Percentiles rank a stretch among this genome's conserved stretches.
Evolutionary conservation across 2,888 invertebrate species (phyloP).

Genomic region (Eucriotettix oculatus): DNA sequence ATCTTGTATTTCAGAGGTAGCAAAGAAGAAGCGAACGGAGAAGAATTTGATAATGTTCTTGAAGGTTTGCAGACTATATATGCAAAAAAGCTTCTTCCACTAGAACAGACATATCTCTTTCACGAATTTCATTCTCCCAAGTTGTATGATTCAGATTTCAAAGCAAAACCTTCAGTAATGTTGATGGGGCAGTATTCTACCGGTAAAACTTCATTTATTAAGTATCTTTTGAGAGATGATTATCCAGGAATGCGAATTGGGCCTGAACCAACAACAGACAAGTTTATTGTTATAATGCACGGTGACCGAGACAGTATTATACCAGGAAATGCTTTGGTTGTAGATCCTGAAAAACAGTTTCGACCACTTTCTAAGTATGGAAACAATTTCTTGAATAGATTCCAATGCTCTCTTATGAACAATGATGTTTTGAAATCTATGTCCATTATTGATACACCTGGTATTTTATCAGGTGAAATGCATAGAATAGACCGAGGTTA

Average conservation of each 20-base stretch:
- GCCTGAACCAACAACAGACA: conserved; percentile 47
- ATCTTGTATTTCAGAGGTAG: too few relatives aligned
- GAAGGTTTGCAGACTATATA: conserved; percentile 91
- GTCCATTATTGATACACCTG: conserved; percentile 46
- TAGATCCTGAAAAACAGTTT: conserved; percentile 45
- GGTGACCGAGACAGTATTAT: conserved; percentile 31
- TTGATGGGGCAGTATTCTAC: conserved; percentile 97
- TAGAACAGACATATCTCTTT: conserved; percentile 80
- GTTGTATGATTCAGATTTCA: conserved; percentile 92
- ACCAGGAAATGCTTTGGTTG: conserved; percentile 50
- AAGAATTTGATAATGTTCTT: conserved; percentile 70
- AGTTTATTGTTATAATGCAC: conserved; percentile 44
- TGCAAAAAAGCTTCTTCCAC: conserved; percentile 71
- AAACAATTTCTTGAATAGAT: conserved; percentile 44
- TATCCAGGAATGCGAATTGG: conserved; percentile 49
- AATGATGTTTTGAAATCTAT: conserved; percentile 39
- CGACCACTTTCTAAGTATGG: conserved; percentile 43
- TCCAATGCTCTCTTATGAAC: conserved; percentile 39
- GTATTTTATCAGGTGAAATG: conserved; percentile 38
- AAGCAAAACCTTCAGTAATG: conserved; percentile 95
- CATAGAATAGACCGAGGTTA: conserved; percentile 44
- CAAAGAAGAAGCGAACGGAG: too few relatives aligned
- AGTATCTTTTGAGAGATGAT: conserved; percentile 57
- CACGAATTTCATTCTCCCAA: conserved; percentile 95
- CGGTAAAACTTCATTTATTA: conserved; percentile 92